Evolutionary conservation across 2,888 invertebrate genomes (phyloP), one percentile per base, ranked within the genome.

Genomic region (Spialia ferax): DNA sequence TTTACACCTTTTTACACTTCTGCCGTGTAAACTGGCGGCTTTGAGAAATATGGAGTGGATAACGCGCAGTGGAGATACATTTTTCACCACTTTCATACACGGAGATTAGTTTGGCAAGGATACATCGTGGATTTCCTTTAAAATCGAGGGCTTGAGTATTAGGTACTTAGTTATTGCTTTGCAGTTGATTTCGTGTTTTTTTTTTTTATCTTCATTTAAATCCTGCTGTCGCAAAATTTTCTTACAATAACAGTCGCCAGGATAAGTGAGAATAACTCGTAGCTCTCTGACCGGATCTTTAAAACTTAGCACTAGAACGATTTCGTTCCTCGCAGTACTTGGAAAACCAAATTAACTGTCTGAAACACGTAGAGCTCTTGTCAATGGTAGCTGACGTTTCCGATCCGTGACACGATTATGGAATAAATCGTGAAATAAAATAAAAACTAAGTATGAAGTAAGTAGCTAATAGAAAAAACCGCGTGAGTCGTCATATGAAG

Each of bases 321-420:
- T 42, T 48, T 52, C 6, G 23, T 23, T 52, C 23, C 13, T 23
- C 13, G 15, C 13, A 38, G 29, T 54, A 26, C 54, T 23, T 10
- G n/a, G 55, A 55, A 55, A 55, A 29, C 2, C 15, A n/a, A 13
- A 32, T 55, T 26, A 54, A 56, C n/a, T 4, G 26, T 11, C 50
- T 65, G 35, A 50, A 59, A 59, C 64, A 50, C 26, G 60, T 38
- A 52, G 38, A 60, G 10, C 42, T 15, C 20, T 11, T 60, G 52
- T 66, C 60, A 52, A 52, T 26, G 66, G 60, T 66, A 54, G 54
- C 59, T 52, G 65, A 45, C 60, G 42, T 66, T 66, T 66, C 66
- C 66, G 60, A 66, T 66, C 42, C 66, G 60, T 60, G 66, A 60
- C n/a, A 52, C 54, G 66, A 42, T 66, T 66, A 35, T n/a, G 42